Evolutionary conservation across 2,797 vertebrate species (phyloP).

Genomic region (Poeciliopsis gracilis): DNA sequence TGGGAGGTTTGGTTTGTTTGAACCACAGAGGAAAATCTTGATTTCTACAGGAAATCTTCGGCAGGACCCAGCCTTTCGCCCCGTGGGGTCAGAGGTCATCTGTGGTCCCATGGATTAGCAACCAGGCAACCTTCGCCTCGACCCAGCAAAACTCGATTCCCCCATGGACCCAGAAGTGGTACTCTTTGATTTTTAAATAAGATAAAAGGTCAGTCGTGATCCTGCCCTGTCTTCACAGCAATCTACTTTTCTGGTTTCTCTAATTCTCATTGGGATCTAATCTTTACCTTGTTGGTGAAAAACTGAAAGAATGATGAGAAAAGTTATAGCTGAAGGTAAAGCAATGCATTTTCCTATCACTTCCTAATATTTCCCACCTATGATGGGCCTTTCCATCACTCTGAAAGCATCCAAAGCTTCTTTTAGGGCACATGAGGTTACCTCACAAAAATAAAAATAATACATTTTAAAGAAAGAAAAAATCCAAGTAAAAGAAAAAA

Average conservation of each 20-base stretch:
- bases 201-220: constrained; percentile 79
- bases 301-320: constrained; percentile 49
- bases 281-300: constrained; percentile 46
- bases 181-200: constrained; percentile 84
- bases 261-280: constrained; percentile 68
- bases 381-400: constrained; percentile 15
- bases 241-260: constrained; percentile 58
- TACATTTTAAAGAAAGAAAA: too few species aligned
- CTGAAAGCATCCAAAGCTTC: too few species aligned
- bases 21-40: constrained; percentile 58
- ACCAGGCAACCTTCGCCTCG: constrained; percentile 61
- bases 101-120: constrained; percentile 70
- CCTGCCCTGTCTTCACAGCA: constrained; percentile 51
- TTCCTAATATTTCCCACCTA: constrained; percentile 12
- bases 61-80: constrained; percentile 47
- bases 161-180: constrained; percentile 52
- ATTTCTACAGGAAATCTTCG: constrained; percentile 66
- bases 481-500: too few species aligned
- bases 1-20: constrained; percentile 35
- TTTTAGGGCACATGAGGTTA: too few species aligned
- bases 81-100: constrained; percentile 78
- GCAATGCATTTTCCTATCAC: constrained; percentile 41
- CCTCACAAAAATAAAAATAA: too few species aligned
- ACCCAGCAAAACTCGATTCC: constrained; percentile 48
- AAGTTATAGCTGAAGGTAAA: constrained; percentile 33